Base-by-base conservation (phyloP, 2,888 invertebrate genomes). In the Ptycholaimellus sp. region DNA sequence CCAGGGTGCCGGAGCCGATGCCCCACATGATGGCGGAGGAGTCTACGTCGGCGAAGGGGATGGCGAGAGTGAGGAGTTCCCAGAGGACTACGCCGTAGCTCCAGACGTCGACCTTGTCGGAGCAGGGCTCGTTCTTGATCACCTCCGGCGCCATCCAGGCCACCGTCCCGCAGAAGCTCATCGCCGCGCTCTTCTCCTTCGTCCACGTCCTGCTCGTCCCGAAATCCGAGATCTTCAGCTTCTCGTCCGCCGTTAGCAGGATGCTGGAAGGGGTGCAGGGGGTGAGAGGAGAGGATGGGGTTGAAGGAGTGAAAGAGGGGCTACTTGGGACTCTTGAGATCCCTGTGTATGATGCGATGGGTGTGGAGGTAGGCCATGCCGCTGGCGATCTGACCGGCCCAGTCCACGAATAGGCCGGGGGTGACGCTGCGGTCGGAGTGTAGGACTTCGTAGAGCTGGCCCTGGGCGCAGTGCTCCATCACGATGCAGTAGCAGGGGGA, bases 61-160 rank as follows among this genome's bases (percentile, higher is more conserved):
- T 74, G 65, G 79, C 85, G 53, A 83, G 79, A 0, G 87, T 93
- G 36, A 96, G 64, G 51, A 96, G 67, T 62, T 96, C 96, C 96
- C 96, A 96, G 9, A 96, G 65, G 1, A 96, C 87, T 1, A 96
- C 83, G 3, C 93, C 96, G 57, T 76, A 96, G 0, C 90, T 85
- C 90, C 93, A 96, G 42, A 96, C 78, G 59, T 96, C 96, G 6
- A 40, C 41, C 59, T 87, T 82, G 58, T 93, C 90, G 0, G 82
- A 85, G 60, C 87, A 96, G 0, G 78, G 81, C 57, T 90, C 81
- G 56, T 85, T 83, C 41, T 85, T 72, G 47, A 96, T 90, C 29
- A 93, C 79, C 65, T 96, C 96, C 0, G 96, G 96, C 0, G 93
- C 87, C 93, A 96, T 96, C 93, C 93, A 96, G 0, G 85, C 81